Percentiles rank a stretch among this genome's conserved stretches.
Evolutionary conservation across 2,888 invertebrate genomes (phyloP).

Genomic region (Yponomeuta cagnagella): DNA sequence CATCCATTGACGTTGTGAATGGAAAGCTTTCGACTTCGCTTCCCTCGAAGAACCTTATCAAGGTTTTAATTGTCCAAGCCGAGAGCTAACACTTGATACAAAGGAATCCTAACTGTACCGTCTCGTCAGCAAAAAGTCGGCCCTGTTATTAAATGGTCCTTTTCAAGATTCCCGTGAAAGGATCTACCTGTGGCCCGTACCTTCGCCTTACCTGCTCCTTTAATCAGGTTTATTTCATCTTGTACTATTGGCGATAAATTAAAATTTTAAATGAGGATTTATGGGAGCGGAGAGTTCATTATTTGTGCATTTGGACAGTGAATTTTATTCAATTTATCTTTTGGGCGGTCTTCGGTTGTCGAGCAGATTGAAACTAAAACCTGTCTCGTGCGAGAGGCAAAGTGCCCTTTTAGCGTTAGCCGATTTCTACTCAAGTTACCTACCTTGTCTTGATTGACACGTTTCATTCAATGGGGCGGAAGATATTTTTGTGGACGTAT

Average conservation of each 20-base stretch:
- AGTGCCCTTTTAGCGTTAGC: not conserved
- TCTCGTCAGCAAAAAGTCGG: constrained; percentile 52
- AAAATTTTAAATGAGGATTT: constrained; percentile 57
- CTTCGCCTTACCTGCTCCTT: constrained; percentile 24
- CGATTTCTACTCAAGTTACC: constrained; percentile 3
- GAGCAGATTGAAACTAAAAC: not conserved
- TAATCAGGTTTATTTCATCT: constrained; percentile 33
- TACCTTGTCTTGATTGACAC: constrained; percentile 6
- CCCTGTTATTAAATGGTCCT: constrained; percentile 34
- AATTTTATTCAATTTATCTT: constrained; percentile 5
- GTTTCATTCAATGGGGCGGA: constrained; percentile 4
- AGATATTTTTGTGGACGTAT: not conserved
- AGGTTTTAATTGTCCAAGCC: not conserved
- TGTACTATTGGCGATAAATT: constrained; percentile 60
- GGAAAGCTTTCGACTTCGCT: constrained; percentile 19
- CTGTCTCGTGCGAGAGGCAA: not conserved
- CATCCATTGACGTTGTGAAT: constrained; percentile 15
- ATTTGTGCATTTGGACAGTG: constrained; percentile 43
- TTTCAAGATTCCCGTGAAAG: constrained; percentile 49
- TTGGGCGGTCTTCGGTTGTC: constrained; percentile 3
- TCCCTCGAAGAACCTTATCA: not conserved
- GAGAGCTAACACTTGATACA: constrained; percentile 44
- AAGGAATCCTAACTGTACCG: constrained; percentile 59
- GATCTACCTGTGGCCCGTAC: constrained; percentile 46
- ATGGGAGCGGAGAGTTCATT: constrained; percentile 48